Base-by-base conservation (phyloP, 2,113 vertebrate species). In the Microcebus murinus region DNA sequence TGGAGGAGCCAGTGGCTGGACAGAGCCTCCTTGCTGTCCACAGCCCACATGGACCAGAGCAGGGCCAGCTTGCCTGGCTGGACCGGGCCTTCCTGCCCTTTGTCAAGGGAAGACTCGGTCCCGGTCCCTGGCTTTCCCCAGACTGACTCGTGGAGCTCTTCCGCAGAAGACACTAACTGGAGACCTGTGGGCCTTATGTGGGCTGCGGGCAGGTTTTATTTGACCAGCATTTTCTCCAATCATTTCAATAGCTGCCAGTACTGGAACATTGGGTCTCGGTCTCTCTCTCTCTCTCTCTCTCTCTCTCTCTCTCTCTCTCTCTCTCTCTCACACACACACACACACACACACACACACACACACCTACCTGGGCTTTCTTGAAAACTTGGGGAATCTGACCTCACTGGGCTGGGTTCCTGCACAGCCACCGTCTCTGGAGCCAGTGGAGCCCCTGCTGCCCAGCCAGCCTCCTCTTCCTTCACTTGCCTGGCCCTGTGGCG, bases 301-400 rank as follows among this genome's bases (percentile, higher is more conserved):
- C 52, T 55, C 52, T 55, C 52, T 55, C 52, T 55, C 15, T 52
- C 15, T 14, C 48, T 50, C 48, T 50, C 2, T 55, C 52, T 55
- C 52, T 55, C 52, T 55, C 52, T 55, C 50, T 52, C 15, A 50
- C 50, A 80, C 17, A 55, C 55, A 61, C 23, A 27, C 25, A 29
- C 25, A 61, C 61, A 63, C 27, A 63, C 61, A 61, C 59, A 29
- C 59, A 63, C 59, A 63, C 10, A 29, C 59, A 61, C 59, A 80
- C 42, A 8, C 91, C n/a, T n/a, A 48, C 29, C 48, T 65, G 61
- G 42, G n/a, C 67, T 84, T 96, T 91, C 39, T n/a, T 91, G 76
- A 73, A 87, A 74, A 87, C 31, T 11, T 27, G 42, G 77, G 70
- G 55, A 79, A 42, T 45, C 34, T 61, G 79, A 45, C 57, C 31